phyloP scores from a whole-genome alignment of 2,113 vertebrate genomes.

The Ictalurus punctatus region DNA sequence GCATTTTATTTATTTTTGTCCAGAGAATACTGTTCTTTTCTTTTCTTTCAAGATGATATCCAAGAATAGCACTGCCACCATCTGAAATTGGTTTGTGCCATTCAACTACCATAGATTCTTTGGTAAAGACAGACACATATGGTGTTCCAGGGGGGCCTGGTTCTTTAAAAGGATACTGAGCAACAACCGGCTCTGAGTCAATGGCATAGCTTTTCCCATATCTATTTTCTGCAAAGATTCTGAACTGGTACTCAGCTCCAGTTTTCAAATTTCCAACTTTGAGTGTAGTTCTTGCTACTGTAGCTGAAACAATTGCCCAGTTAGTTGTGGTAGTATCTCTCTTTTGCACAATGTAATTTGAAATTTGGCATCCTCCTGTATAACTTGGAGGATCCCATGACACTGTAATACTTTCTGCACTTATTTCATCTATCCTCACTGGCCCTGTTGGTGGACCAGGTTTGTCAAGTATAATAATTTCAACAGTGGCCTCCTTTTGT shows the following conservation, averaged over 20 bases:
- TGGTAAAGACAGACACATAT: constrained; percentile 83
- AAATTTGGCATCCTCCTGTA: constrained; percentile 93
- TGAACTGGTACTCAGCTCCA: constrained; percentile 94
- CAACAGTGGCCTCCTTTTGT: constrained; percentile 86
- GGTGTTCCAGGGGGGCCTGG: constrained; percentile 95
- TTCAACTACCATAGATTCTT: constrained; percentile 91
- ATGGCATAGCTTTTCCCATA: constrained; percentile 95
- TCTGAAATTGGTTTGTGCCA: constrained; percentile 96
- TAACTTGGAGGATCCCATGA: constrained; percentile 91
- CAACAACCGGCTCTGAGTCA: constrained; percentile 85
- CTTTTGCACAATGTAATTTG: constrained; percentile 95
- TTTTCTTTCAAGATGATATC: constrained; percentile 95
- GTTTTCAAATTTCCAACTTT: constrained; percentile 94
- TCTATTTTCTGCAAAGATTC: constrained; percentile 94
- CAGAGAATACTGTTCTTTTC: constrained; percentile 98
- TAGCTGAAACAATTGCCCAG: constrained; percentile 92
- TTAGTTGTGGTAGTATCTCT: constrained; percentile 94
- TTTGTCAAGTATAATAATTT: constrained; percentile 93
- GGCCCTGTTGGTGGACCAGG: constrained; percentile 93
- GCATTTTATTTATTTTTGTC: constrained; percentile 93
- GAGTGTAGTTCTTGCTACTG: constrained; percentile 92
- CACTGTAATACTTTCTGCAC: constrained; percentile 91
- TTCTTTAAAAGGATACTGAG: constrained; percentile 96
- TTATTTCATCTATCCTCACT: constrained; percentile 90
- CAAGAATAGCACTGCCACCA: constrained; percentile 90